Evolutionary conservation across 2,888 invertebrate genomes (phyloP), one percentile per base, ranked within the genome.

Genomic region (Formica aserva): DNA sequence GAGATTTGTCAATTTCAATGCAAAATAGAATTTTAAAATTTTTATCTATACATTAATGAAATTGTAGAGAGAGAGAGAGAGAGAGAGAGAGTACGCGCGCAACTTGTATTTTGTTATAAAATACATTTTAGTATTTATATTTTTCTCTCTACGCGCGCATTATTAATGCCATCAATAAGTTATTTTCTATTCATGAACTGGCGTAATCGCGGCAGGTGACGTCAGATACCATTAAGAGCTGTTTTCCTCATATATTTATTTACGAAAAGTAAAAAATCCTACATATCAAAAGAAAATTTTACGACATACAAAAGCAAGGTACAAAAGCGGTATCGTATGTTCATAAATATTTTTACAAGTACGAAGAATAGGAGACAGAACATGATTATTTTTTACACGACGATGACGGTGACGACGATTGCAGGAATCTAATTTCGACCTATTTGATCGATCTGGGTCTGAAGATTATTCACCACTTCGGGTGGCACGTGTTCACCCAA

Each of bases 391-490:
- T 89, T 89, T 60, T 83, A 87, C 83, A 88, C 84, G 74, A 75
- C 22, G 67, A 72, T 52, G 65, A 77, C 55, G 62, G 67, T 80
- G 76, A 65, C 66, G 67, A 74, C 26, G 63, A 81, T 22, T 32
- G 3, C 15, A 32, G 32, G 38, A 57, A 57, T 55, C 95, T 95
- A 96, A 93, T 96, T 96, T 91, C 96, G 96, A 90, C 98, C 98
- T 92, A 98, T 97, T 95, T 97, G 97, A 95, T 98, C 98, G 92
- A 98, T 97, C 95, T 98, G 98, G 78, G 96, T 95, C 94, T 98
- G 98, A 86, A 98, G 96, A 95, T 98, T 98, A 96, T 97, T 97
- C 94, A 98, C 97, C 57, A 98, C 98, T 95, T 98, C 98, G 66
- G 97, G 96, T 11, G 98, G 98, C 86, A 98, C 97, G 94, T 98